These are phyloP conservation scores for Tenthredo mesomela DNA, from an alignment of 2,888 invertebrate genomes.

Conservation along the genomic window DNA sequence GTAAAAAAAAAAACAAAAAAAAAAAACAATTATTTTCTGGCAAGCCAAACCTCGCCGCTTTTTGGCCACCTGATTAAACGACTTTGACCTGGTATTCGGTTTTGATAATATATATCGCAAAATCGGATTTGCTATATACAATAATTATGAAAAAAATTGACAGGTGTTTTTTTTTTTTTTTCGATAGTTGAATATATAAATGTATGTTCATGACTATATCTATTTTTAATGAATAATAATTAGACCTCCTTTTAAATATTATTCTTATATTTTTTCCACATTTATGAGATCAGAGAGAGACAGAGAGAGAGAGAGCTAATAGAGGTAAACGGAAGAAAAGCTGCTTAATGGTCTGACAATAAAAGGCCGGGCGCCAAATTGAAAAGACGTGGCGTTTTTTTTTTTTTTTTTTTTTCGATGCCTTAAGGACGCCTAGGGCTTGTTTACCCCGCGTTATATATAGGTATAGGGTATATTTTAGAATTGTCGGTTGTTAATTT, in stretches of 20 bases:
- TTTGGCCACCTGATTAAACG: slow-evolving; percentile 24
- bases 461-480: background rate
- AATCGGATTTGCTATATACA: background rate
- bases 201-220: background rate
- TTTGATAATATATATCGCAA: background rate
- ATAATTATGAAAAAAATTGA: background rate
- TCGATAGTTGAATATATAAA: too few species aligned
- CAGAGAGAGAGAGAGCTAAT: background rate
- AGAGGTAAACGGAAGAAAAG: slow-evolving; percentile 4
- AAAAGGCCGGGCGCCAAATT: slow-evolving; percentile 3
- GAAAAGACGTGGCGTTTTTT: background rate
- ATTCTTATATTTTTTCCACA: background rate
- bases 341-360: slow-evolving; percentile 14
- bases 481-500: background rate
- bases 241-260: background rate
- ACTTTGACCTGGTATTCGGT: slow-evolving; percentile 25
- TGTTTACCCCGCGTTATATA: slow-evolving; percentile 21
- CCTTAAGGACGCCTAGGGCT: background rate
- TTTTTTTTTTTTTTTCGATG: background rate
- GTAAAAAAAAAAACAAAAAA: background rate
- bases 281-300: background rate
- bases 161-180: background rate
- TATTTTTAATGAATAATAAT: background rate
- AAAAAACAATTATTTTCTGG: background rate
- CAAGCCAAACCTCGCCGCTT: background rate